These are phyloP conservation scores for Heliconius eleuchia DNA, from an alignment of 1,140 invertebrate genomes.

Conservation along the genomic window DNA sequence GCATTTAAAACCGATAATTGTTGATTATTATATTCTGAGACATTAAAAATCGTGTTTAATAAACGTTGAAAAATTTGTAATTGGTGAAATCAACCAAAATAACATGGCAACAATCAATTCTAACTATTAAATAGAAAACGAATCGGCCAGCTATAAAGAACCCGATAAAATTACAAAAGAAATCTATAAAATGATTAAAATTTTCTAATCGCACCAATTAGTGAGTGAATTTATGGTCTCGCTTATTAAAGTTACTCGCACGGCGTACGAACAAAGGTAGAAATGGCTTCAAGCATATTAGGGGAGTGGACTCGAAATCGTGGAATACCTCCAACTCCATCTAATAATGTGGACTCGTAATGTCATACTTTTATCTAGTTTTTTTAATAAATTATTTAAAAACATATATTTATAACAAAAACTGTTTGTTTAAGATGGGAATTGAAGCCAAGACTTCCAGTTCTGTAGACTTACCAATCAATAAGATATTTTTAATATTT, in stretches of 20 bases:
- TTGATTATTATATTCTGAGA: slow-evolving; percentile 39
- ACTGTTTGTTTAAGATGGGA: too few relatives aligned
- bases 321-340: not conserved
- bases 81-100: slow-evolving; percentile 70
- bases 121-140: slow-evolving; percentile 71
- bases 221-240: slow-evolving; percentile 68
- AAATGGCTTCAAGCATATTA: slow-evolving; percentile 19
- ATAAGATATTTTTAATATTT: too few relatives aligned
- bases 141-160: slow-evolving; percentile 67
- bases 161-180: slow-evolving; percentile 77
- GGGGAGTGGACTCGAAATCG: not conserved
- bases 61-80: slow-evolving; percentile 61
- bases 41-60: slow-evolving; percentile 52
- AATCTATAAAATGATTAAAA: slow-evolving; percentile 78
- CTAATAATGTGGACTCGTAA: not conserved
- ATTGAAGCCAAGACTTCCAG: too few relatives aligned
- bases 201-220: slow-evolving; percentile 77
- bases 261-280: slow-evolving; percentile 11
- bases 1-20: slow-evolving; percentile 35
- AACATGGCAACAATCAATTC: slow-evolving; percentile 75
- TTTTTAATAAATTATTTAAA: too few relatives aligned
- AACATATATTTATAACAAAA: too few relatives aligned
- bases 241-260: slow-evolving; percentile 59
- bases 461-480: too few relatives aligned
- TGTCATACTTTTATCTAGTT: not conserved